These are phyloP conservation scores for Condylura cristata DNA, from an alignment of 2,113 vertebrate genomes.

Conservation along the genomic window DNA sequence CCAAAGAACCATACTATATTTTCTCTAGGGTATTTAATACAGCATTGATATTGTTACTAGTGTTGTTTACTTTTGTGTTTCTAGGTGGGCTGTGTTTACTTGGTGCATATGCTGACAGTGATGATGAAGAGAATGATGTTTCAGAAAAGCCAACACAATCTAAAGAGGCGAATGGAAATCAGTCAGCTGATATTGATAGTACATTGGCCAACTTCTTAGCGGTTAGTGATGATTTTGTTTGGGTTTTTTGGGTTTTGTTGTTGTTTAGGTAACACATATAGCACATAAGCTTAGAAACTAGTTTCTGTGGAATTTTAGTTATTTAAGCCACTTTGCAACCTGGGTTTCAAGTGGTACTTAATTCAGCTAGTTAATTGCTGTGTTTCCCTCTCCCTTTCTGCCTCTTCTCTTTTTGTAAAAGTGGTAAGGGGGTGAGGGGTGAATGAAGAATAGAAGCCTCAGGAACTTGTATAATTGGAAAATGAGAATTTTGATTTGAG, in stretches of 20 bases:
- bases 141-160: conserved; percentile 74
- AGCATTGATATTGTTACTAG: neutral
- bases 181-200: conserved; percentile 94
- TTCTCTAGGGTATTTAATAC: neutral
- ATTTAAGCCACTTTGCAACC: neutral
- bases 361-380: neutral
- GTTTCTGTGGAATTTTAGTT: neutral
- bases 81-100: conserved; percentile 95
- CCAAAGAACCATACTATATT: neutral
- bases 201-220: conserved; percentile 97
- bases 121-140: conserved; percentile 91
- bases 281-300: neutral
- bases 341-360: neutral
- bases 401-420: neutral
- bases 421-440: neutral
- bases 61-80: conserved; percentile 5
- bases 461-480: neutral
- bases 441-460: neutral
- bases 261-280: neutral
- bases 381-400: neutral
- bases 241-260: neutral
- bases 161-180: conserved; percentile 86
- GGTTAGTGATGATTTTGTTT: conserved; percentile 85
- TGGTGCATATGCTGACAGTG: conserved; percentile 97
- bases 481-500: neutral